Evolutionary conservation across 1,140 invertebrate species (phyloP), one percentile per base, ranked within the genome.

Genomic region (Neodiprion lecontei): DNA sequence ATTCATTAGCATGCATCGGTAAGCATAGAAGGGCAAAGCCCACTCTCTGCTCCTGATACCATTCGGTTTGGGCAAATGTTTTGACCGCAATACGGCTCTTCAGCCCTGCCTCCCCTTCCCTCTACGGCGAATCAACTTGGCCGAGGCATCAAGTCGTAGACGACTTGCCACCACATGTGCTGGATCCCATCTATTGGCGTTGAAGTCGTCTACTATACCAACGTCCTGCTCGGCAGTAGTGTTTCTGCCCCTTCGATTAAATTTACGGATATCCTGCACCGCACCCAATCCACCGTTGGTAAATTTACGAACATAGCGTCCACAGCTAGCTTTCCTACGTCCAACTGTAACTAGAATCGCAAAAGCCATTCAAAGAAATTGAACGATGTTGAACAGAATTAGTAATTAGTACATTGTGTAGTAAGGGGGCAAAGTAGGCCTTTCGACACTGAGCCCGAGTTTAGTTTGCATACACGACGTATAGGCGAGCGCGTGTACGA

Each of bases 1-100:
- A 77, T 11, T 76, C 50, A 48, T 75, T 67, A 9, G 50, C 9
- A 9, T 53, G 9, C 50, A 53, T 53, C 14, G 9, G 9, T 14
- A 53, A 14, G 50, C 50, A 53, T 10, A 0, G 9, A 9, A 10
- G 50, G 50, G 50, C 50, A 14, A 53, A 53, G 9, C 9, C 50
- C 50, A 9, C 14, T 10, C 50, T 0, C 9, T 9, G 9, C 14
- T 53, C 50, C 14, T 0, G 9, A 53, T 53, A 1, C 9, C 50
- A 14, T 9, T 9, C 50, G 9, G 0, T 14, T 14, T 10, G 9
- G 50, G 9, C 9, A 1, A 53, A 1, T 14, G 9, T 53, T 14
- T 53, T 14, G 9, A 1, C 50, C 9, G 50, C 50, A 14, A 53
- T 53, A 9, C 50, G 9, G 50, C 9, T 14, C 14, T 1, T 53